A percentile compares a stretch with the other conserved stretches of the same genome.
Evolutionary conservation across 2,888 invertebrate genomes (phyloP).

Genomic region (Dione vanillae): DNA sequence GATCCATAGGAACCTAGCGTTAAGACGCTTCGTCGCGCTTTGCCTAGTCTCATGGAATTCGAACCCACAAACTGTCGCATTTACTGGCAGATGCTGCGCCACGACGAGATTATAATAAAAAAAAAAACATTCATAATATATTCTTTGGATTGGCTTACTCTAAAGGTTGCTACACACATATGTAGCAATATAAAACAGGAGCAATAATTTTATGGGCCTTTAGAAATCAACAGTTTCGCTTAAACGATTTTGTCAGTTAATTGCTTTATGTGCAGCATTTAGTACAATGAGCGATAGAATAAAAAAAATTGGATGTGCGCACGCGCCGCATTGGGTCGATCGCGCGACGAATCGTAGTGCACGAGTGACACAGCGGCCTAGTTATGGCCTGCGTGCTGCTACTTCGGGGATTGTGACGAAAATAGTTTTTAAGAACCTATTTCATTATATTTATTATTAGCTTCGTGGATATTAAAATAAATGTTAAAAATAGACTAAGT

Average conservation of each 20-base stretch:
- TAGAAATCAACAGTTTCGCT: conserved; percentile 19
- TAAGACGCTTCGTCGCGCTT: too few species aligned
- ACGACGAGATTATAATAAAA: too few species aligned
- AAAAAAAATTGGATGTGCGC: conserved; percentile 53
- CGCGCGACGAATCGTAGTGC: conserved; percentile 66
- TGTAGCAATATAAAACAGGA: conserved; percentile 15
- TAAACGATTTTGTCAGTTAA: conserved; percentile 32
- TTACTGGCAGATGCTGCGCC: too few species aligned
- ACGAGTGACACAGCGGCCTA: conserved; percentile 65
- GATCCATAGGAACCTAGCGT: too few species aligned
- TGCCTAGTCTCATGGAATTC: too few species aligned
- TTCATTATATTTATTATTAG: too few species aligned
- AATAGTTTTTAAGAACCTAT: not conserved
- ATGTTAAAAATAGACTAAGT: too few species aligned
- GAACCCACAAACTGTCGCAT: too few species aligned
- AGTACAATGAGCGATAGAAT: conserved; percentile 38
- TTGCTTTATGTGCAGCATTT: conserved; percentile 33
- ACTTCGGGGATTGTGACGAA: conserved; percentile 31
- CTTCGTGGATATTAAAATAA: too few species aligned
- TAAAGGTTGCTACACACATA: not conserved
- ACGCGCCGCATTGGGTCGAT: conserved; percentile 68
- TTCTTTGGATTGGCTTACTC: too few species aligned
- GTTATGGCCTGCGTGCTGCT: conserved; percentile 45
- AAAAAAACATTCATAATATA: too few species aligned
- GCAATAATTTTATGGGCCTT: conserved; percentile 14